Percentiles rank a stretch among this genome's conserved stretches.
phyloP scores from a whole-genome alignment of 2,888 invertebrate genomes.

The Tanytarsus gracilentus region DNA sequence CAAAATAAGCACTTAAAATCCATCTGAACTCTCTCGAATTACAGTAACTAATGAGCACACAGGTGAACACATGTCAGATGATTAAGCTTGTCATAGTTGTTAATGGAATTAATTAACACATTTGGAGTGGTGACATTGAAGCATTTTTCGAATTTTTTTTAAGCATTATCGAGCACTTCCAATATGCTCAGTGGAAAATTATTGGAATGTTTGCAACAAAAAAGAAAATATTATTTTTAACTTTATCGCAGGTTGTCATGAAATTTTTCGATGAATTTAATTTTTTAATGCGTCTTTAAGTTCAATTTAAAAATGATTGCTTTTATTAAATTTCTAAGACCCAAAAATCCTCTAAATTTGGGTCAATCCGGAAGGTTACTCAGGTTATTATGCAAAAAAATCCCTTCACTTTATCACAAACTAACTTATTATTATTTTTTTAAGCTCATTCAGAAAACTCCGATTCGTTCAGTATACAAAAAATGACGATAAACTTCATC shows the following conservation, averaged over 20 bases:
- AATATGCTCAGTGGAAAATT: background rate
- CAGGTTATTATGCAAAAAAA: too few relatives aligned
- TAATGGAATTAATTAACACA: background rate
- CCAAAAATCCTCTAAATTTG: too few relatives aligned
- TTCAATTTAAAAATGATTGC: too few relatives aligned
- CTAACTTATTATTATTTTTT: background rate
- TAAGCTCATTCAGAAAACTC: conserved; percentile 43
- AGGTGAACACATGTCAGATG: background rate
- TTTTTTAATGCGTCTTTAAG: too few relatives aligned
- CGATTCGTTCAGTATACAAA: conserved; percentile 62
- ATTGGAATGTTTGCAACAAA: background rate
- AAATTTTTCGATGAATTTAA: too few relatives aligned
- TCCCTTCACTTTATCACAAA: background rate
- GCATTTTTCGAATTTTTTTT: conserved; percentile 4
- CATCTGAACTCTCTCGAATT: background rate
- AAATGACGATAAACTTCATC: conserved; percentile 49
- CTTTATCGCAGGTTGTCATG: too few relatives aligned
- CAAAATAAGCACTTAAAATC: conserved; percentile 15
- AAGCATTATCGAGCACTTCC: background rate
- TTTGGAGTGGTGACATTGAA: background rate
- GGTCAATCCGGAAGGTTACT: too few relatives aligned
- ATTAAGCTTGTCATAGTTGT: background rate
- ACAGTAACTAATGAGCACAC: background rate
- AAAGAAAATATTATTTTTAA: too few relatives aligned
- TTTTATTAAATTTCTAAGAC: too few relatives aligned